Base-by-base conservation (phyloP, 2,113 vertebrate genomes). In the Notiomystis cincta region DNA sequence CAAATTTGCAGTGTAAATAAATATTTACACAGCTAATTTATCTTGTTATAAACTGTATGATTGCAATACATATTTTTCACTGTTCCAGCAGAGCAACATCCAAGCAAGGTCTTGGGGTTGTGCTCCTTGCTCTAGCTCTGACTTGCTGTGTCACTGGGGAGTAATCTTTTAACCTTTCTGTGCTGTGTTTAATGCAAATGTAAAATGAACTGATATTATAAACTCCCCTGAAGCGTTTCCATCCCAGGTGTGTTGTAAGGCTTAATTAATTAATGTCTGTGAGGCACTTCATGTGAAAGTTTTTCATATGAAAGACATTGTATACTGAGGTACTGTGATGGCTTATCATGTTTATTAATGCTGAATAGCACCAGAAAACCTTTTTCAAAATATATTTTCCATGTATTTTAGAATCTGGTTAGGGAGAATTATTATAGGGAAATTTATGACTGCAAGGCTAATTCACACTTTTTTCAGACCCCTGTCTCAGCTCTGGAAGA, bases 251-350 rank as follows among this genome's bases (percentile, higher is more conserved):
- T 83, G 56, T 73, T 87, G 82, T 95, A 93, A 81, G 38, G 24
- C n/a, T 95, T 93, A 90, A 93, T 96, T 92, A 95, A 93, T 87
- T 71, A 75, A 28, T n/a, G 35, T 54, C 72, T 81, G 35, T 83
- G 60, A 95, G 91, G 40, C 47, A 87, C 28, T 87, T 87, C 33
- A 57, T 57, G 22, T 0, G 2, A 16, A 60, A 93, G 42, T 28
- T 87, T 61, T 66, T 69, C 57, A 56, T 14, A 11, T 82, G 48
- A 82, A 94, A 95, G 61, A 47, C 30, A 61, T 12, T 17, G 35
- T 45, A 50, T 66, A 40, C 22, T 48, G 51, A 95, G 57, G 19
- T n/a, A 60, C 13, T 87, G 24, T 19, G 13, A 89, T 42, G 42
- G 19, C 57, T 75, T 81, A 37, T 54, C 38, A 15, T 44, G 30